Evolutionary conservation across 2,113 vertebrate species (phyloP).

Genomic region (Picathartes gymnocephalus): DNA sequence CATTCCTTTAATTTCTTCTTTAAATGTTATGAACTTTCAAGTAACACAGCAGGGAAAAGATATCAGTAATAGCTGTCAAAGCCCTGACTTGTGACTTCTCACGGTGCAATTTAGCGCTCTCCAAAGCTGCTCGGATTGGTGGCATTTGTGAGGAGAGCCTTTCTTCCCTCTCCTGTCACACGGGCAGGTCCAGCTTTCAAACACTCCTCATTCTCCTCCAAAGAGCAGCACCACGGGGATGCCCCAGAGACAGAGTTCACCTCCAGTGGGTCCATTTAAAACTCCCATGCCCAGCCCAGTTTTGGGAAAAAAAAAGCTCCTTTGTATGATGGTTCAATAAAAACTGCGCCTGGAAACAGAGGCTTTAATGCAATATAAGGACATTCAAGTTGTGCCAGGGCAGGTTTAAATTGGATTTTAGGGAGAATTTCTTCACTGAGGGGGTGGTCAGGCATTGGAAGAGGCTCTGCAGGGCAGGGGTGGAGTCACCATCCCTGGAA

Average conservation of each 20-base stretch:
- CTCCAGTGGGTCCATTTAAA: background rate
- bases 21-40: slow-evolving; percentile 14
- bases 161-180: background rate
- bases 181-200: background rate
- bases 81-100: background rate
- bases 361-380: background rate
- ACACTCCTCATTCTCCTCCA: accelerated
- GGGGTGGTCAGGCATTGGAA: too few species aligned
- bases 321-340: background rate
- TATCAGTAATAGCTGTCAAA: background rate
- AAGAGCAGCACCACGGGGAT: background rate
- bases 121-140: background rate
- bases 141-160: background rate
- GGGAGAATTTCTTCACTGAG: background rate
- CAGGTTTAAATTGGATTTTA: background rate
- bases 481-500: background rate
- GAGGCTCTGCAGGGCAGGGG: too few species aligned
- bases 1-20: background rate
- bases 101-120: background rate
- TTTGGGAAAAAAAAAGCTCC: background rate
- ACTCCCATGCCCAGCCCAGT: background rate
- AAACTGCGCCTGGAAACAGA: background rate
- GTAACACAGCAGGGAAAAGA: background rate
- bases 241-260: background rate
- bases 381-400: background rate